phyloP scores from a whole-genome alignment of 2,888 invertebrate genomes.

The Drosophila prostipennis region DNA sequence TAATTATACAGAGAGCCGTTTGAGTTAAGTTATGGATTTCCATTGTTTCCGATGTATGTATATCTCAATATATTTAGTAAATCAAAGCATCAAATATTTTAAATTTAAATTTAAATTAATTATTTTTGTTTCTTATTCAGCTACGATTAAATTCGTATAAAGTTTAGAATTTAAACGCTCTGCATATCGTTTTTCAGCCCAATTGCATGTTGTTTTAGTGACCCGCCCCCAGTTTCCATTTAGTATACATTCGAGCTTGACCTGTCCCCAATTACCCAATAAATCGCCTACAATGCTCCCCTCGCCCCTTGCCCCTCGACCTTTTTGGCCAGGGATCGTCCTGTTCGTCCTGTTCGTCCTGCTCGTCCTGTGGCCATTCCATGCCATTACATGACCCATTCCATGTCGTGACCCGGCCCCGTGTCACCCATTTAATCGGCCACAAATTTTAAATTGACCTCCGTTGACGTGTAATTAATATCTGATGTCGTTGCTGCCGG shows the following conservation, averaged over 20 bases:
- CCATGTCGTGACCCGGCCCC: conserved; percentile 24
- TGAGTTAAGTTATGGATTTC: too few species aligned
- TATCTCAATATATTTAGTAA: too few species aligned
- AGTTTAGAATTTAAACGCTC: neutral
- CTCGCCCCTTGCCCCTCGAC: neutral
- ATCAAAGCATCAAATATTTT: too few species aligned
- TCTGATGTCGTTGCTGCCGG: conserved; percentile 38
- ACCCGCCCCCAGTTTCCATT: conserved; percentile 4
- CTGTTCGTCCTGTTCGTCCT: neutral
- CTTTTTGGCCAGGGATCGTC: neutral
- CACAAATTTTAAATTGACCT: conserved; percentile 53
- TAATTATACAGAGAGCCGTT: too few species aligned
- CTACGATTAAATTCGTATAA: too few species aligned
- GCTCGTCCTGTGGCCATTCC: neutral
- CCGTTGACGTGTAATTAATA: conserved; percentile 55
- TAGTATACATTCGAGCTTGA: neutral
- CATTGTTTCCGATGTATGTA: too few species aligned
- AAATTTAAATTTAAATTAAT: too few species aligned
- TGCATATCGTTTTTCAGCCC: neutral
- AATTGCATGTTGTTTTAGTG: conserved; percentile 1
- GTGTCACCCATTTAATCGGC: conserved; percentile 44
- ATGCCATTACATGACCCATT: conserved; percentile 4
- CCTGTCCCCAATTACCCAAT: conserved; percentile 22
- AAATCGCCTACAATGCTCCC: conserved; percentile 14
- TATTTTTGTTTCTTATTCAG: too few species aligned